Evolutionary conservation across 2,113 vertebrate species (phyloP).

Genomic region (Microtus oregoni): DNA sequence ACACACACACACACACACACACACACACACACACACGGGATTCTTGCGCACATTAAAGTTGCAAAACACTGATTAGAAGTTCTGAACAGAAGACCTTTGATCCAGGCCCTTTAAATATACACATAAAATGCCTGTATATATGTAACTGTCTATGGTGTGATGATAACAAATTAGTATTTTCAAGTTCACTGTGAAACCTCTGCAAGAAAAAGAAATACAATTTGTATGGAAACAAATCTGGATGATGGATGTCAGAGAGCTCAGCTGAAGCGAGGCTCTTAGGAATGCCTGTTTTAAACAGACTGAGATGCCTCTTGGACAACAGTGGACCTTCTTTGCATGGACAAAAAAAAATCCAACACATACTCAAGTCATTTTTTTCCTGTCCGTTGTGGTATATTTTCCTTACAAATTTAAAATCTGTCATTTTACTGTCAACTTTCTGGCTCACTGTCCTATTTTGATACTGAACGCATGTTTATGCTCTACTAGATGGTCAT

Average conservation of each 20-base stretch:
- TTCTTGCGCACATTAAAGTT: background rate
- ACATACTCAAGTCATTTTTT: constrained; percentile 31
- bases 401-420: constrained; percentile 66
- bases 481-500: background rate
- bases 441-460: constrained; percentile 53
- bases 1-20: background rate
- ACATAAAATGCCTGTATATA: background rate
- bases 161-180: constrained; percentile 71
- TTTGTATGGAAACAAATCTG: constrained; percentile 17
- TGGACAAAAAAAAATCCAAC: constrained; percentile 38
- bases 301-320: background rate
- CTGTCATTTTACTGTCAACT: constrained; percentile 54
- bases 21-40: background rate
- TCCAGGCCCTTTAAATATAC: constrained; percentile 30
- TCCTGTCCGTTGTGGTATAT: constrained; percentile 41
- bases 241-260: background rate
- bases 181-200: constrained; percentile 51
- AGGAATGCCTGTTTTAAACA: constrained; percentile 43
- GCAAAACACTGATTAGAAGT: constrained; percentile 23
- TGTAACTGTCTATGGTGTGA: background rate
- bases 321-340: background rate
- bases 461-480: constrained; percentile 50
- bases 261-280: constrained; percentile 37
- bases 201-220: constrained; percentile 61
- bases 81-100: constrained; percentile 40